These are phyloP conservation scores for Nasua narica DNA, from an alignment of 2,797 vertebrate genomes.

Conservation along the genomic window DNA sequence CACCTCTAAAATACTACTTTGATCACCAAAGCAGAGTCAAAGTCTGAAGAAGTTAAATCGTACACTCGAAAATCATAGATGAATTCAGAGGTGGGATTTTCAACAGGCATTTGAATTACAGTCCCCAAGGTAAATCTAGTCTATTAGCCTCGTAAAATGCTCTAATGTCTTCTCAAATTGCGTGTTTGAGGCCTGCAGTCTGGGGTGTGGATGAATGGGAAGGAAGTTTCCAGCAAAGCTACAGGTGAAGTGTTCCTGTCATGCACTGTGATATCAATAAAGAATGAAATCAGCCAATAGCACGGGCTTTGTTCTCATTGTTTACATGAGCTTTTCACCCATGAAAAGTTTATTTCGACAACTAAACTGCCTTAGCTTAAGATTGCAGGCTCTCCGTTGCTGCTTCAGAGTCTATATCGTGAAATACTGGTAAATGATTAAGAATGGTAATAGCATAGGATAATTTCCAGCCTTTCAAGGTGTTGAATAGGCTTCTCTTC, in stretches of 20 bases:
- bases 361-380: neutral
- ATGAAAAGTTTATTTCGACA: neutral
- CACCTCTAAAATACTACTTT: neutral
- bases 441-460: neutral
- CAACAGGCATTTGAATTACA: neutral
- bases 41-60: neutral
- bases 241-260: neutral
- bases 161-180: neutral
- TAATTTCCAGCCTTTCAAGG: neutral
- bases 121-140: neutral
- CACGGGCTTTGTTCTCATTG: neutral
- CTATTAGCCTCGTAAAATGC: neutral
- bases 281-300: neutral
- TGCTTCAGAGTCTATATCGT: neutral
- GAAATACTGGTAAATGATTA: neutral
- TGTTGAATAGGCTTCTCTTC: neutral
- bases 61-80: neutral
- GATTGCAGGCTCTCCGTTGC: neutral
- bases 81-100: neutral
- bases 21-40: neutral
- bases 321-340: neutral
- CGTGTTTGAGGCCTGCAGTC: neutral
- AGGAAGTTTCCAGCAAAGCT: neutral
- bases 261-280: neutral
- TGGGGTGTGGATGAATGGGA: neutral